These are phyloP conservation scores for Aramus guarauna DNA, from an alignment of 2,113 vertebrate genomes.

Conservation along the genomic window DNA sequence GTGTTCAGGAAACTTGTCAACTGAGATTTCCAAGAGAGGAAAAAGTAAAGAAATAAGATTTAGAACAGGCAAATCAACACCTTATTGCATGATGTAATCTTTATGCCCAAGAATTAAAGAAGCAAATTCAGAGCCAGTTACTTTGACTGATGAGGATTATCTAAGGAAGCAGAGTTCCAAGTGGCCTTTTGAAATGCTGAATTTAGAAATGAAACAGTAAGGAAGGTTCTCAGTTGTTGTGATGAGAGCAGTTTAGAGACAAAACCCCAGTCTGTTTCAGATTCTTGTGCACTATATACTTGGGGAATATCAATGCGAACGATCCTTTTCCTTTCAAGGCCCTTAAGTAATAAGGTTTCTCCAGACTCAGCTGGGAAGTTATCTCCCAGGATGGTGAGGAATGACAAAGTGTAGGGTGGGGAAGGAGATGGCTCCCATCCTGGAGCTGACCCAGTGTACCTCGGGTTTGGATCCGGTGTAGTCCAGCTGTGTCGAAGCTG, in stretches of 20 bases:
- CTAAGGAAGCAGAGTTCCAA: background rate
- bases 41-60: background rate
- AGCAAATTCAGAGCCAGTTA: background rate
- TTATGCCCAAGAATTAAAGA: background rate
- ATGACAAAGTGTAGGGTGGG: too few relatives aligned
- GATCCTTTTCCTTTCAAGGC: background rate
- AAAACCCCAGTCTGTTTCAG: background rate
- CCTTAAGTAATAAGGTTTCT: background rate
- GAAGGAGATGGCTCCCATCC: background rate
- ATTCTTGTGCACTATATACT: background rate
- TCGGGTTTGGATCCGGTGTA: background rate
- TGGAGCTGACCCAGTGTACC: accelerated
- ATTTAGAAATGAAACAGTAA: background rate
- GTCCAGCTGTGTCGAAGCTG: background rate
- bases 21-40: background rate
- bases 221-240: background rate
- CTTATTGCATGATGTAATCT: background rate
- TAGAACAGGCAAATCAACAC: background rate
- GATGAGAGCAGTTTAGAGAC: background rate
- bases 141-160: background rate
- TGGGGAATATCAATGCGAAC: background rate
- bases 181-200: background rate
- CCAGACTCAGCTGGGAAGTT: background rate
- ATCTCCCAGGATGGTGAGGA: background rate
- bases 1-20: background rate